Percentiles rank a stretch among this genome's conserved stretches.
phyloP scores from a whole-genome alignment of 2,797 vertebrate species.

The Sardinella longiceps region DNA sequence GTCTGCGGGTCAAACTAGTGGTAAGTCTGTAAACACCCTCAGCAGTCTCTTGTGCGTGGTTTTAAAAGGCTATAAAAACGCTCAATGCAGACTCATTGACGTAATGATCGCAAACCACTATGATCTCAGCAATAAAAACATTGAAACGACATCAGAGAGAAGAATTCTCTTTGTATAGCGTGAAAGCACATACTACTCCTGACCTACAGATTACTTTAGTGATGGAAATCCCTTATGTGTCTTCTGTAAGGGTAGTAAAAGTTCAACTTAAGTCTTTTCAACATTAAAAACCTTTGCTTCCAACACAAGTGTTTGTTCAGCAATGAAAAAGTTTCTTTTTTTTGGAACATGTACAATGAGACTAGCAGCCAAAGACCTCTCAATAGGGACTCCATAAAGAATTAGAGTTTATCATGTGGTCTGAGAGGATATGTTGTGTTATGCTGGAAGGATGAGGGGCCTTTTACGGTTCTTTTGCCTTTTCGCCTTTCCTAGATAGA shows the following conservation, averaged over 20 bases:
- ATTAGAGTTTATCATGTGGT: background rate
- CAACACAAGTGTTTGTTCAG: background rate
- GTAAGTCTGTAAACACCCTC: background rate
- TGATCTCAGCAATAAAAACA: background rate
- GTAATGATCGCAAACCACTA: background rate
- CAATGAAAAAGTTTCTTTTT: background rate
- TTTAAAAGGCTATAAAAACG: background rate
- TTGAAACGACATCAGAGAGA: background rate
- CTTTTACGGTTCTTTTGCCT: background rate
- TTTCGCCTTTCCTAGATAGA: background rate
- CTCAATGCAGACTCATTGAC: background rate
- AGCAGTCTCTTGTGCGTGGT: background rate
- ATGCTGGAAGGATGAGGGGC: background rate
- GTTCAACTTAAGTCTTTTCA: background rate
- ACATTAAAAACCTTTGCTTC: background rate
- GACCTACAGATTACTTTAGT: background rate
- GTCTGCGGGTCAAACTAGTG: background rate
- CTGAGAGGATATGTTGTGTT: background rate
- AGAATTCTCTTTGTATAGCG: background rate
- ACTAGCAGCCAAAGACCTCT: background rate
- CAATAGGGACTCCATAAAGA: background rate
- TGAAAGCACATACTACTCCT: background rate
- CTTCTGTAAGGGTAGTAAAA: background rate
- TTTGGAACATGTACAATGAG: background rate
- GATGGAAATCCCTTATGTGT: background rate